A percentile compares a stretch with the other conserved stretches of the same genome.
Evolutionary conservation across 1,140 invertebrate genomes (phyloP).

Genomic region (Potamilus streckersoni): DNA sequence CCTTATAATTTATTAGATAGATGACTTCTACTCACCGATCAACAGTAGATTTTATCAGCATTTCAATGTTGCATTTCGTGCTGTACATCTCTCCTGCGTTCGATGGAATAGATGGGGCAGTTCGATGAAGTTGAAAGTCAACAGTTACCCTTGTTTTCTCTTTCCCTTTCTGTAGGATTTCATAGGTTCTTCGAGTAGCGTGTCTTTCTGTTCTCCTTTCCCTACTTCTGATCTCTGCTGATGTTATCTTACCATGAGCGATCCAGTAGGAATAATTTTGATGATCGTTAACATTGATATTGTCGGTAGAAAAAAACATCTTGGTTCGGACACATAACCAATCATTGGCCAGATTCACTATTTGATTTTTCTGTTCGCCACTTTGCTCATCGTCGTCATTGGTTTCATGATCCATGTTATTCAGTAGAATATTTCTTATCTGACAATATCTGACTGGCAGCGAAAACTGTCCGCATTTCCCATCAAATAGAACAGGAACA

Average conservation of each 20-base stretch:
- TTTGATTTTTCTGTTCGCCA: not conserved
- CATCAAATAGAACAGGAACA: slow-evolving; percentile 4
- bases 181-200: too few species aligned
- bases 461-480: slow-evolving; percentile 12
- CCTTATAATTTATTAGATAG: too few species aligned
- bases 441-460: slow-evolving; percentile 20
- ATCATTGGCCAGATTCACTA: slow-evolving; percentile 2
- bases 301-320: too few species aligned
- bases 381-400: not conserved
- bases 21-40: slow-evolving; percentile 20
- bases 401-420: slow-evolving; percentile 1
- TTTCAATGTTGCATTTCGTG: slow-evolving; percentile 15
- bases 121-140: slow-evolving; percentile 17
- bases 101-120: not conserved
- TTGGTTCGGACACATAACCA: slow-evolving; percentile 7
- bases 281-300: too few species aligned
- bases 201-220: slow-evolving; percentile 1
- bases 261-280: slow-evolving; percentile 1
- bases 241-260: slow-evolving; percentile 14
- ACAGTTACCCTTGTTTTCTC: not conserved
- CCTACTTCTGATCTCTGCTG: slow-evolving; percentile 9
- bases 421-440: slow-evolving; percentile 16
- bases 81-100: slow-evolving; percentile 2
- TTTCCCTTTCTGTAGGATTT: too few species aligned
- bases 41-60: slow-evolving; percentile 31